Conservation (phyloP, 1,140 invertebrate species). For the Philotrypesis tridentata region DNA sequence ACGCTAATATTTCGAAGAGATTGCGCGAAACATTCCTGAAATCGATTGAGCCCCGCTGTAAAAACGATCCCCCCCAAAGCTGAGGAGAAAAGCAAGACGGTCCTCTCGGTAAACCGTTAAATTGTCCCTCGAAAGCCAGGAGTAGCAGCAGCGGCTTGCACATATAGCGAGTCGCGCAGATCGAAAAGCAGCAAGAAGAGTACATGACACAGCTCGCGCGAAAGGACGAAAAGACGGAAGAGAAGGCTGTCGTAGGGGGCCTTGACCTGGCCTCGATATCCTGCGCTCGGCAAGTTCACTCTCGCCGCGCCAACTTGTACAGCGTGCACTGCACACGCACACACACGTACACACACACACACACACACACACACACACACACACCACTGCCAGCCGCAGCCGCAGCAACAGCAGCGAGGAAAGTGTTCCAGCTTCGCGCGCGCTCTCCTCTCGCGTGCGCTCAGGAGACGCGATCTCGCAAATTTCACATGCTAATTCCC, state of each 20-base stretch:
- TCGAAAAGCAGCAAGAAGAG: background rate
- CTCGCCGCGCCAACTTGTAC: slow-evolving; percentile 69
- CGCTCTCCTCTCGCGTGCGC: too few relatives aligned
- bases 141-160: background rate
- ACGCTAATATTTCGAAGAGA: too few relatives aligned
- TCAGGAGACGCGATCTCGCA: background rate
- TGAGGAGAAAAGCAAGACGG: too few relatives aligned
- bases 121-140: background rate
- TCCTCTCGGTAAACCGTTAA: background rate
- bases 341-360: background rate
- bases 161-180: too few relatives aligned
- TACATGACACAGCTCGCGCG: background rate
- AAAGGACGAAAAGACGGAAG: slow-evolving; percentile 51
- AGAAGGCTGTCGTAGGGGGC: slow-evolving; percentile 61
- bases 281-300: slow-evolving; percentile 68
- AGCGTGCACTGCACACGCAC: background rate
- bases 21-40: too few relatives aligned
- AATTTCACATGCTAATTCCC: slow-evolving; percentile 30
- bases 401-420: too few relatives aligned
- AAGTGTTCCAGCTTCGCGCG: slow-evolving; percentile 68
- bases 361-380: too few relatives aligned
- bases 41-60: too few relatives aligned
- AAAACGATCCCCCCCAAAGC: too few relatives aligned
- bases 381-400: too few relatives aligned
- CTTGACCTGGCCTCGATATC: slow-evolving; percentile 75